A percentile compares a stretch with the other conserved stretches of the same genome.
Conservation (phyloP, 2,888 invertebrate genomes). For the Toxonevra muliebris region DNA sequence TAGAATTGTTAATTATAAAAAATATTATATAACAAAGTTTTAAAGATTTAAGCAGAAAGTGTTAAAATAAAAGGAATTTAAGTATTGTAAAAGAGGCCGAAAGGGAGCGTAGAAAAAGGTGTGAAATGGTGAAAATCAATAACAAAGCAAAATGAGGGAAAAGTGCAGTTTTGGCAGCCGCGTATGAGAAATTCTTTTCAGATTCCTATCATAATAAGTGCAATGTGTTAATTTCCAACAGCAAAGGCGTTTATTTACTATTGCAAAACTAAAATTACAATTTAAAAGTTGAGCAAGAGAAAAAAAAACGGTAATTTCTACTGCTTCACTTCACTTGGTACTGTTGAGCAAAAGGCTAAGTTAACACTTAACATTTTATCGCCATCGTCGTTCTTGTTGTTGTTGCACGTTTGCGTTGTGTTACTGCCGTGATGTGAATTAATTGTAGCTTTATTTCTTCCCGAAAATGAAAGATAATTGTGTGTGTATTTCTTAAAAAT, state of each 20-base stretch:
- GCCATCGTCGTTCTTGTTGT: not conserved
- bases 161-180: slow-evolving; percentile 15
- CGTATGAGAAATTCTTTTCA: not conserved
- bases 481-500: not conserved
- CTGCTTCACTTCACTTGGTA: not conserved
- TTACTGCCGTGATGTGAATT: slow-evolving; percentile 22
- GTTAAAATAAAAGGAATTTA: not conserved
- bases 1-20: not conserved
- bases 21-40: not conserved
- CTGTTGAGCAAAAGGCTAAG: not conserved
- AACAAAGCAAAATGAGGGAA: slow-evolving; percentile 38
- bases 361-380: not conserved
- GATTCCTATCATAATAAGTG: too few relatives aligned
- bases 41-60: too few relatives aligned
- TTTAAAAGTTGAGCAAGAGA: not conserved
- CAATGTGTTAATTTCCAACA: not conserved
- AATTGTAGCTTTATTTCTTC: slow-evolving; percentile 14
- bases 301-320: not conserved
- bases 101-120: slow-evolving; percentile 39
- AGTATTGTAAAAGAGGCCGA: slow-evolving; percentile 9
- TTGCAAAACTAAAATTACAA: not conserved
- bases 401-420: slow-evolving; percentile 17
- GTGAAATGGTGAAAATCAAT: slow-evolving; percentile 45
- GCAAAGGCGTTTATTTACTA: not conserved
- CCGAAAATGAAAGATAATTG: not conserved